Evolutionary conservation across 2,888 invertebrate species (phyloP).

Genomic region (Acleris holmiana): DNA sequence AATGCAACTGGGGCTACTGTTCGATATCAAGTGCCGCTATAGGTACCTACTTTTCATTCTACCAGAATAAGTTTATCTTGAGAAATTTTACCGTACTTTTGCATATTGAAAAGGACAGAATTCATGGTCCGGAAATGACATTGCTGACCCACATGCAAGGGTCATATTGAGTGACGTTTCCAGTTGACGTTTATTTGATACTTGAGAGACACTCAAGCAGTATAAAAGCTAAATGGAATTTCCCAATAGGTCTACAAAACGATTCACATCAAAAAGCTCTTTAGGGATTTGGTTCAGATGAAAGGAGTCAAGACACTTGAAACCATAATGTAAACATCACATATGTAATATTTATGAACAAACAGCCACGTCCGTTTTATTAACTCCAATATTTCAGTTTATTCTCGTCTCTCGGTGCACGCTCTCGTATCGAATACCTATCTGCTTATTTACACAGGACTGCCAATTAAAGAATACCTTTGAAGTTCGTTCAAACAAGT

Average conservation of each 20-base stretch:
- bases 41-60: neutral
- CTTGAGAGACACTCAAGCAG: neutral
- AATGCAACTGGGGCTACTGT: slow-evolving; percentile 18
- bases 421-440: slow-evolving; percentile 49
- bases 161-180: slow-evolving; percentile 4
- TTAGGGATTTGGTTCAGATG: slow-evolving; percentile 15
- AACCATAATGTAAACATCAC: neutral
- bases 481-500: slow-evolving; percentile 71
- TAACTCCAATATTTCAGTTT: slow-evolving; percentile 37
- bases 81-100: slow-evolving; percentile 1
- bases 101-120: slow-evolving; percentile 6
- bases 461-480: slow-evolving; percentile 75
- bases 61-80: neutral
- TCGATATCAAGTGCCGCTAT: neutral
- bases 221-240: slow-evolving; percentile 2
- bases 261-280: neutral
- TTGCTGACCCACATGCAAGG: slow-evolving; percentile 17
- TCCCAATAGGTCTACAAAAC: neutral
- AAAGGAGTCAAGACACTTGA: slow-evolving; percentile 6
- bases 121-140: slow-evolving; percentile 26
- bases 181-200: slow-evolving; percentile 5
- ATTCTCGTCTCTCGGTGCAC: slow-evolving; percentile 41
- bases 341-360: slow-evolving; percentile 3
- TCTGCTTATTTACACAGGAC: slow-evolving; percentile 55
- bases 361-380: slow-evolving; percentile 10